Base-by-base conservation (phyloP, 2,888 invertebrate species). In the Aricia artaxerxes region DNA sequence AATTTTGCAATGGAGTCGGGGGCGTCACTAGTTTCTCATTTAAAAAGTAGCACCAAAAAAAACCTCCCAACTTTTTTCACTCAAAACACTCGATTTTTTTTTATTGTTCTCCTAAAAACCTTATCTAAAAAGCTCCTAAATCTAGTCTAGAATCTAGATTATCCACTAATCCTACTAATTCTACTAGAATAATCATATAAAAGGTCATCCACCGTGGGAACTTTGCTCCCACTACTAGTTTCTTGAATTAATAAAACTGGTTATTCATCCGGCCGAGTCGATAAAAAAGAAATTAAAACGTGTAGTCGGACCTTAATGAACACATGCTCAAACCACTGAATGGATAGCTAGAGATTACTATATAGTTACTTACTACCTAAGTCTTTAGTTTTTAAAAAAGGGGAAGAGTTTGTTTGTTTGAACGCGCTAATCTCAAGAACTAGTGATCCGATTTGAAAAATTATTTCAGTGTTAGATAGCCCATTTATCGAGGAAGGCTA, bases 281-380 rank as follows among this genome's bases (percentile, higher is more conserved):
- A 64, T 31, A 31, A 64, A 35, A 64, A 64, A 64, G 64, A 64
- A 64, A 64, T 64, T 64, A 64, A 64, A 64, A 64, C 31, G 64
- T 31, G 31, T 64, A 64, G 2, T 31, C 3, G 64, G 9, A 4
- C n/a, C 31, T 64, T 64, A 64, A 64, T 64, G 64, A 64, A 64
- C 9, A 49, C 49, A 49, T 9, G 49, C 49, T 49, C 49, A 49
- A 49, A 49, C 49, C 49, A 49, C 49, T 49, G 49, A 49, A 49
- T 49, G 49, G 49, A 49, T 49, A 2, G 49, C 0, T 0, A 9
- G 49, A 49, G 44, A 44, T 44, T 44, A 44, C 44, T 49, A 49
- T 0, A 0, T 49, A 49, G 49, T 35, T 35, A 35, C 35, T 24
- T 24, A 24, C 24, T 24, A 24, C 24, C 24, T 24, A 24, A 24